Base-by-base conservation (phyloP, 2,888 invertebrate species). In the Pseudanteris insignis region DNA sequence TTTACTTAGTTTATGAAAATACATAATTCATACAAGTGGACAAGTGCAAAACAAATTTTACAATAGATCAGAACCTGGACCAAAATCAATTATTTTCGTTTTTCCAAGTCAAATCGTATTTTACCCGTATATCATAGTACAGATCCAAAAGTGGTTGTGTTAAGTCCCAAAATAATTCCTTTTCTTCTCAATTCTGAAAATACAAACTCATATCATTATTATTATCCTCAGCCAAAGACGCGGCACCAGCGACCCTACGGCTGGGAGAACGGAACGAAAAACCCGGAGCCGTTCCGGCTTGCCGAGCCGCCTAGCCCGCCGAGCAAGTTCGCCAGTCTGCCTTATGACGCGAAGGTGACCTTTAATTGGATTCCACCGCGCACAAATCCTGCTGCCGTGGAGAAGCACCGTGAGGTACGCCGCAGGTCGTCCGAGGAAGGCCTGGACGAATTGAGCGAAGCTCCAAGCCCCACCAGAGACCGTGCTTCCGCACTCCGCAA, bases 371-470 rank as follows among this genome's bases (percentile, higher is more conserved):
- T 86, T 73, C 88, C 89, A 70, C 88, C 89, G 68, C 84, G 88
- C 68, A 88, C 89, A 73, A 84, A 88, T 75, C 73, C 72, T 0
- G 48, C 65, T 14, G 57, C 68, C 9, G 50, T 68, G 28, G 91
- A 91, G 79, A 86, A 89, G 73, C 91, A 90, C 81, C 87, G 90
- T 75, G 90, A 90, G 83, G 90, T 90, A 71, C 86, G 89, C 75
- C 86, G 90, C 73, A 86, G 85, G 7, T 76, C 76, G 3, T 76
- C 76, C 25, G 76, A 75, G 36, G 76, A 73, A 25, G 72, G 66
- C 2, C 59, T 72, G 21, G 71, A 73, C 40, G 55, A 58, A 34
- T 44, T 62, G 38, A 65, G 26, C 3, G 64, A 67, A 11, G 64
- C 61, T 2, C 63, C 58, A n/a, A 69, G 66, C 9, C 66, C 69